phyloP scores from a whole-genome alignment of 2,888 invertebrate genomes.

The Gandaritis pyraliata region DNA sequence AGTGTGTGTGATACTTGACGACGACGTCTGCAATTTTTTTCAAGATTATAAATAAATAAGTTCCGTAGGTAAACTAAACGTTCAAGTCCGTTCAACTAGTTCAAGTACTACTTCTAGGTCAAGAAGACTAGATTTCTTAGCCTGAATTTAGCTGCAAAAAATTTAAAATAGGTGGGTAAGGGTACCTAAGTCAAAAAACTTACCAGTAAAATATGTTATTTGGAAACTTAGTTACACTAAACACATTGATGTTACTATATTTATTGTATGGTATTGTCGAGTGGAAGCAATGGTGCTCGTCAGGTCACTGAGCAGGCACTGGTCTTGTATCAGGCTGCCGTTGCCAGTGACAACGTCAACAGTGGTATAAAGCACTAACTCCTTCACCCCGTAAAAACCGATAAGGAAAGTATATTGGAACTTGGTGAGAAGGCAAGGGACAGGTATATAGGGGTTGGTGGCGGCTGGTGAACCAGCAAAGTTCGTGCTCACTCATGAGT shows the following conservation, averaged over 20 bases:
- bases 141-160: not conserved
- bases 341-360: slow-evolving; percentile 80
- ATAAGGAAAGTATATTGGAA: slow-evolving; percentile 56
- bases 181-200: slow-evolving; percentile 17
- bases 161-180: not conserved
- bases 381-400: slow-evolving; percentile 63
- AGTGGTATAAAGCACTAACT: slow-evolving; percentile 66
- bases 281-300: slow-evolving; percentile 65
- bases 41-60: not conserved
- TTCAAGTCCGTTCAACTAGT: slow-evolving; percentile 12
- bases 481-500: slow-evolving; percentile 76
- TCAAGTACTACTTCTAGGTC: slow-evolving; percentile 54
- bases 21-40: no score
- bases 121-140: slow-evolving; percentile 17
- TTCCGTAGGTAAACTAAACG: not conserved
- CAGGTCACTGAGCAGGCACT: slow-evolving; percentile 62
- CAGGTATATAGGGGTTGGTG: slow-evolving; percentile 62
- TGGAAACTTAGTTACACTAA: slow-evolving; percentile 26
- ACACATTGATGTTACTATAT: slow-evolving; percentile 43
- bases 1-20: no score
- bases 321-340: slow-evolving; percentile 73
- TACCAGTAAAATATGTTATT: slow-evolving; percentile 30
- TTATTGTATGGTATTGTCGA: slow-evolving; percentile 60
- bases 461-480: slow-evolving; percentile 63
- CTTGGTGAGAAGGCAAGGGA: slow-evolving; percentile 56